Base-by-base conservation (phyloP, 2,797 vertebrate genomes). In the Salarias fasciatus region DNA sequence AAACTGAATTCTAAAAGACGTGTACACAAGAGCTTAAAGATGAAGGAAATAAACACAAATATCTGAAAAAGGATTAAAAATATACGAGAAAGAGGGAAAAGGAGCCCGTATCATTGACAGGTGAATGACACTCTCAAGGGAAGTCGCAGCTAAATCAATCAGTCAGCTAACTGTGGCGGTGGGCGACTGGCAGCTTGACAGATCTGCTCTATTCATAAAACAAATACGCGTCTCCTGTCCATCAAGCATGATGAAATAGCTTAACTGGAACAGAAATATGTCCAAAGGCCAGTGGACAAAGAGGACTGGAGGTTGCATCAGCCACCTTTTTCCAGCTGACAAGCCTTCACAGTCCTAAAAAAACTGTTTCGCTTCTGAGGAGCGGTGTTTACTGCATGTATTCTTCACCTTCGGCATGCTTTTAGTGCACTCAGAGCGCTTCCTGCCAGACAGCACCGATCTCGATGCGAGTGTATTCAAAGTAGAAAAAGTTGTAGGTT, bases 131-230 rank as follows among this genome's bases (percentile, higher is more conserved):
- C 53, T 70, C 69, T 82, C 69, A 58, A 62, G 63, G 79, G 77
- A 79, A 72, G 42, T 46, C n/a, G 2, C 77, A 69, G 80, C 76
- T 75, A 63, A 86, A 83, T 84, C 76, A 69, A 75, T 86, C 80
- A 80, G 65, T 67, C 69, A 33, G 53, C 66, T 70, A 75, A 68
- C 63, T 73, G 64, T 53, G 67, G 55, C 68, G 58, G 75, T 12
- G 56, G 67, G 57, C 48, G 63, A 84, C 78, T 82, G 79, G 64
- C 82, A 83, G 80, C 60, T 73, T 87, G 84, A 82, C 79, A 78
- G 76, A 76, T 77, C 52, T 29, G 45, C 57, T 78, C 51, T 66
- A 72, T 80, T 84, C 72, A 75, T 69, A 68, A 79, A 80, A 75
- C 51, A 75, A 83, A 86, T 80, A 53, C 24, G 29, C 57, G 47